Percentiles rank a stretch among this genome's conserved stretches.
phyloP scores from a whole-genome alignment of 2,888 invertebrate genomes.

The Chloromyia formosa region DNA sequence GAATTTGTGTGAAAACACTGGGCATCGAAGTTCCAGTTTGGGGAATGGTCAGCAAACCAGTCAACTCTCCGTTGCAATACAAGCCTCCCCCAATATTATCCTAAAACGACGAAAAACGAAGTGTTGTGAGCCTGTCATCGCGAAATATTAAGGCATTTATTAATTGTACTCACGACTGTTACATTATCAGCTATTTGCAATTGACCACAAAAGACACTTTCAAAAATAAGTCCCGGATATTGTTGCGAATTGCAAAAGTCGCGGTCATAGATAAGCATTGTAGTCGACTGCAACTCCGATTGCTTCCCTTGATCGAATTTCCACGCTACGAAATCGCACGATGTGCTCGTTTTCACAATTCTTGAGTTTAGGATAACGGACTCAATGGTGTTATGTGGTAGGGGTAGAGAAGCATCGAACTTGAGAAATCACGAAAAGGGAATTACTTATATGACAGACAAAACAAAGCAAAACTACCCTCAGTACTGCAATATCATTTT shows the following conservation, averaged over 20 bases:
- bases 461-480: constrained; percentile 10
- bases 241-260: constrained; percentile 38
- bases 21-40: constrained; percentile 40
- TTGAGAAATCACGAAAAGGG: constrained; percentile 7
- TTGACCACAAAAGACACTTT: constrained; percentile 29
- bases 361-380: constrained; percentile 40
- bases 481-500: constrained; percentile 39
- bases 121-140: too few relatives aligned
- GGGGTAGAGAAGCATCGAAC: constrained; percentile 18
- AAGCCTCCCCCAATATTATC: constrained; percentile 46
- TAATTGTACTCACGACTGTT: constrained; percentile 7
- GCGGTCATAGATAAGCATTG: constrained; percentile 16
- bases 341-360: constrained; percentile 38
- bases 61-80: constrained; percentile 46
- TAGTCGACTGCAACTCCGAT: constrained; percentile 2
- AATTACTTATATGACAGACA: neutral
- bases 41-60: constrained; percentile 41
- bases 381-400: constrained; percentile 44
- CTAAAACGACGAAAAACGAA: constrained; percentile 28
- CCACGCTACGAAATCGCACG: constrained; percentile 48
- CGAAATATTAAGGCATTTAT: too few relatives aligned
- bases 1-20: constrained; percentile 47
- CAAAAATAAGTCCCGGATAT: constrained; percentile 30
- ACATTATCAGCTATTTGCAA: constrained; percentile 17
- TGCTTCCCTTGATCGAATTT: neutral